Percentiles rank a stretch among this genome's conserved stretches.
phyloP scores from a whole-genome alignment of 2,888 invertebrate genomes.

The Cryptophagus acutangulus region DNA sequence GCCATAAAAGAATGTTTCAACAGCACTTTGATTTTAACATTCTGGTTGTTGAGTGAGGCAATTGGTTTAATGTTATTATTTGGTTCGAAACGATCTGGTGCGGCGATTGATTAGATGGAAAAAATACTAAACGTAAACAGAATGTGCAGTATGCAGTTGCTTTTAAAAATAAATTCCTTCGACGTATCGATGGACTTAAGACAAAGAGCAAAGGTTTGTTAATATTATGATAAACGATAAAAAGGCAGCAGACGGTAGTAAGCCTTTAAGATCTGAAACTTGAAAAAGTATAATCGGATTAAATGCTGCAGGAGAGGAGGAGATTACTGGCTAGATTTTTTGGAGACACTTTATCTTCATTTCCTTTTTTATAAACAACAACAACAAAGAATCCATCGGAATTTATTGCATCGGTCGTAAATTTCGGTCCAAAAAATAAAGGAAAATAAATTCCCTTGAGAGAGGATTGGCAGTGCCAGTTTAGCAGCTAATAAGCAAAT shows the following conservation, averaged over 20 bases:
- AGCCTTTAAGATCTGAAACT: slow-evolving; percentile 22
- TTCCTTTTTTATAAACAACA: background rate
- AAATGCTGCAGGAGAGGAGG: background rate
- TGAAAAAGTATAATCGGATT: background rate
- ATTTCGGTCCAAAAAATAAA: background rate
- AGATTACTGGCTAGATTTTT: background rate
- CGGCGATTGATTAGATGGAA: no score
- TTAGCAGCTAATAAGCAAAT: background rate
- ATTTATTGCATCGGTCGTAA: background rate
- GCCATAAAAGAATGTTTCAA: no score
- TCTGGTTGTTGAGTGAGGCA: no score
- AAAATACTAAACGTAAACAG: no score
- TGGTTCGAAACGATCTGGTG: no score
- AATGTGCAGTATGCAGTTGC: no score
- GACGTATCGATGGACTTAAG: slow-evolving; percentile 10
- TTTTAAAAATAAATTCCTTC: slow-evolving; percentile 18
- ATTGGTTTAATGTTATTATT: no score
- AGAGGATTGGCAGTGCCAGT: background rate
- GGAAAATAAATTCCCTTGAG: slow-evolving; percentile 1
- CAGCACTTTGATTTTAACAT: no score
- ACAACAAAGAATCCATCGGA: background rate
- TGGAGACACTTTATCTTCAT: background rate
- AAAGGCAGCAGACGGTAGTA: slow-evolving; percentile 30
- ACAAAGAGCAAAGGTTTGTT: slow-evolving; percentile 26
- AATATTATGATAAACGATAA: slow-evolving; percentile 33